Conservation (phyloP, 30 jellyfish, hydroid and myxozoan species). For the Haliclystus octoradiatus region DNA sequence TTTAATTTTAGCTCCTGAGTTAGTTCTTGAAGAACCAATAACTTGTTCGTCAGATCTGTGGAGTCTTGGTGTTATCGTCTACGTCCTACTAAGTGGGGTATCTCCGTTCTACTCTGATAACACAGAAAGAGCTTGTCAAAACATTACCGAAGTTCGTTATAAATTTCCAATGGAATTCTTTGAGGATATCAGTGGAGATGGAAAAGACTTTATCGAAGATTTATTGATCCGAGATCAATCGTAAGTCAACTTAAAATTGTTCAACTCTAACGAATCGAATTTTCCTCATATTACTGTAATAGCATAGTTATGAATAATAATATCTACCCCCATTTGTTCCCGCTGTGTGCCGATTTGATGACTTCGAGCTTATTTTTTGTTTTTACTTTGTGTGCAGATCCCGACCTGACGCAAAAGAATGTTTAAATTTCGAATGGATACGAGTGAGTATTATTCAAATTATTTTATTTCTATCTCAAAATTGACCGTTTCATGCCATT, state of each 20-base stretch:
- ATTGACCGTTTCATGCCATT: not conserved
- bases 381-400: constrained; percentile 17
- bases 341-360: too few relatives aligned
- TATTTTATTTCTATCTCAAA: not conserved
- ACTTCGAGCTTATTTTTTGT: too few relatives aligned
- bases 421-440: constrained; percentile 81
- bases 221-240: constrained; percentile 79
- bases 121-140: constrained; percentile 77
- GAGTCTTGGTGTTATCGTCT: constrained; percentile 95
- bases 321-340: too few relatives aligned
- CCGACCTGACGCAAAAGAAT: constrained; percentile 94
- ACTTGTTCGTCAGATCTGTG: constrained; percentile 78
- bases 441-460: constrained; percentile 16
- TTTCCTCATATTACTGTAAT: too few relatives aligned
- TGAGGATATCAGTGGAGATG: constrained; percentile 73
- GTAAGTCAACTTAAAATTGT: too few relatives aligned
- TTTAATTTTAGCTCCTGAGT: constrained; percentile 74
- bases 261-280: too few relatives aligned
- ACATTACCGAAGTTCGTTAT: constrained; percentile 79
- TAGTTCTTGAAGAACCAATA: constrained; percentile 69
- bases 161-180: constrained; percentile 88
- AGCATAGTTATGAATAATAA: too few relatives aligned
- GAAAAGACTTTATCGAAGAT: constrained; percentile 88
- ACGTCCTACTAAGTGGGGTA: constrained; percentile 88
- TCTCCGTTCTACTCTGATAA: constrained; percentile 97